Evolutionary conservation across 2,113 vertebrate species (phyloP).

Genomic region (Merops nubicus): DNA sequence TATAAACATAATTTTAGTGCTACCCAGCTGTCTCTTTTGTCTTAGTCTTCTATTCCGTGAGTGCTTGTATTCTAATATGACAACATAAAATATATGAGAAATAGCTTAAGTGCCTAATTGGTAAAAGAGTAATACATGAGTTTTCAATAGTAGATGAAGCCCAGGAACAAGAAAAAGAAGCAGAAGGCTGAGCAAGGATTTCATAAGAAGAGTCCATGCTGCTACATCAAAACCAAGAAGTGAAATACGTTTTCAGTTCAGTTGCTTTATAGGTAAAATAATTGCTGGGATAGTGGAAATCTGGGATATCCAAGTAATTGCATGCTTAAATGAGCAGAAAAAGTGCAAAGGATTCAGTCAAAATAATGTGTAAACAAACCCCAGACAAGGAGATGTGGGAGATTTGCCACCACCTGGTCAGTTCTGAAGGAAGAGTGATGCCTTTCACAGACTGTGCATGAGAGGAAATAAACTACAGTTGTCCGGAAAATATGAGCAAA

Average conservation of each 20-base stretch:
- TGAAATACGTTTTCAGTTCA: not conserved
- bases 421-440: not conserved
- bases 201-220: not conserved
- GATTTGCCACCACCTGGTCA: not conserved
- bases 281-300: not conserved
- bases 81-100: not conserved
- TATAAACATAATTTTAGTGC: not conserved
- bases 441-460: not conserved
- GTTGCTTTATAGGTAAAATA: not conserved
- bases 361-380: not conserved
- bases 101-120: not conserved
- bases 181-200: not conserved
- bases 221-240: not conserved
- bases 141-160: not conserved
- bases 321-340: not conserved
- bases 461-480: not conserved
- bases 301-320: not conserved
- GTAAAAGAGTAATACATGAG: not conserved
- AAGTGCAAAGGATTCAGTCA: not conserved
- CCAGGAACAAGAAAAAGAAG: not conserved
- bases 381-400: not conserved
- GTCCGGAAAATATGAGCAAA: not conserved
- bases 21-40: not conserved
- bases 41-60: not conserved
- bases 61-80: not conserved